Evolutionary conservation across 2,797 vertebrate genomes (phyloP).

Genomic region (Acanthiza pusilla): DNA sequence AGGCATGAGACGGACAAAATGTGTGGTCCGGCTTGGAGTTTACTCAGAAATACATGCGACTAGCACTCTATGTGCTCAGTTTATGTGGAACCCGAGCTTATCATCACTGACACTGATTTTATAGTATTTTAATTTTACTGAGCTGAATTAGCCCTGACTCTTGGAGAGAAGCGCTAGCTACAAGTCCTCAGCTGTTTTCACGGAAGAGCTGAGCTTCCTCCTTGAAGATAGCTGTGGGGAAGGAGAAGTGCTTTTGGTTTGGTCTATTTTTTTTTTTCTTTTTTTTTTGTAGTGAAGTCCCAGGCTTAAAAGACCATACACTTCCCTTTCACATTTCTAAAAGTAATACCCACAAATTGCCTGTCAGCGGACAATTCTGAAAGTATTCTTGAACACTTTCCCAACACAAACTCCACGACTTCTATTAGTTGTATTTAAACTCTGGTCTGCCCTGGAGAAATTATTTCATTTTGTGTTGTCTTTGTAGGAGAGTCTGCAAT

Average conservation of each 20-base stretch:
- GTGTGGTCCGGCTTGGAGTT: not conserved
- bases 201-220: not conserved
- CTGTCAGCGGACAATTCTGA: not conserved
- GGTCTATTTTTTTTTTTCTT: not conserved
- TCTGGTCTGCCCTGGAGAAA: not conserved
- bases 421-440: not conserved
- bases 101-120: not conserved
- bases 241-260: not conserved
- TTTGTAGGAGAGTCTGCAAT: not conserved
- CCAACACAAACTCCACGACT: not conserved
- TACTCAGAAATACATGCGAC: not conserved
- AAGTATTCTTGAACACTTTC: not conserved
- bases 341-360: not conserved
- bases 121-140: not conserved
- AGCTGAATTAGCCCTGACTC: not conserved
- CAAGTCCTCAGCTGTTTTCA: not conserved
- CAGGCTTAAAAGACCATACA: not conserved
- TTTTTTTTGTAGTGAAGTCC: not conserved
- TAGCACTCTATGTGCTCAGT: rapidly evolving
- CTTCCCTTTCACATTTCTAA: not conserved
- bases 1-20: not conserved
- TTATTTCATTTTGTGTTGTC: not conserved
- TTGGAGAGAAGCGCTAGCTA: not conserved
- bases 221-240: not conserved
- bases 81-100: not conserved